phyloP scores from a whole-genome alignment of 2,888 invertebrate species.

The Pollenia angustigena region DNA sequence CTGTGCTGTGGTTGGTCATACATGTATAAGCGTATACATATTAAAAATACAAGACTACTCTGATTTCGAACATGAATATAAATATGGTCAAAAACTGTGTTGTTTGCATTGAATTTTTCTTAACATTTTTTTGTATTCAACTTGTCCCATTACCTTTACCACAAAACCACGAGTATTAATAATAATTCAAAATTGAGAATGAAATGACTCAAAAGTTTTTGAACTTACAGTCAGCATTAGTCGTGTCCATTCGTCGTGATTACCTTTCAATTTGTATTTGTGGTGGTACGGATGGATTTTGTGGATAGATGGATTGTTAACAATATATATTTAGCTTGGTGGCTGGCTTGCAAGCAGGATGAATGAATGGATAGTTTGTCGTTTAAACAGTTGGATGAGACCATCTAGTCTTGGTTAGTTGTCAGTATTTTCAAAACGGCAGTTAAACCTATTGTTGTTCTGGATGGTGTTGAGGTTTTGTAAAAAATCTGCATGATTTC shows the following conservation, averaged over 20 bases:
- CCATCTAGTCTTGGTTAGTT: slow-evolving; percentile 35
- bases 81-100: slow-evolving; percentile 53
- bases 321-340: slow-evolving; percentile 7
- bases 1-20: slow-evolving; percentile 79
- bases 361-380: slow-evolving; percentile 48
- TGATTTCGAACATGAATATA: slow-evolving; percentile 71
- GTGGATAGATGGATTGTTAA: slow-evolving; percentile 46
- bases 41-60: slow-evolving; percentile 72
- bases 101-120: slow-evolving; percentile 2
- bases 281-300: slow-evolving; percentile 57
- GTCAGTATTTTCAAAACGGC: slow-evolving; percentile 55
- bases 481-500: slow-evolving; percentile 60
- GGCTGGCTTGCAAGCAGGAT: slow-evolving; percentile 22
- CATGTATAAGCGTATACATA: slow-evolving; percentile 31
- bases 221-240: slow-evolving; percentile 70
- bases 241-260: slow-evolving; percentile 79
- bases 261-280: slow-evolving; percentile 82
- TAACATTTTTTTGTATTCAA: slow-evolving; percentile 10
- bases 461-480: slow-evolving; percentile 66
- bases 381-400: slow-evolving; percentile 55
- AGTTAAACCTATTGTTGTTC: slow-evolving; percentile 53
- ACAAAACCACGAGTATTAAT: slow-evolving; percentile 72
- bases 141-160: slow-evolving; percentile 60
- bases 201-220: slow-evolving; percentile 70
- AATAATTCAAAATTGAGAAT: slow-evolving; percentile 71